phyloP scores from a whole-genome alignment of 2,797 vertebrate genomes.

The Malurus leucopterus region DNA sequence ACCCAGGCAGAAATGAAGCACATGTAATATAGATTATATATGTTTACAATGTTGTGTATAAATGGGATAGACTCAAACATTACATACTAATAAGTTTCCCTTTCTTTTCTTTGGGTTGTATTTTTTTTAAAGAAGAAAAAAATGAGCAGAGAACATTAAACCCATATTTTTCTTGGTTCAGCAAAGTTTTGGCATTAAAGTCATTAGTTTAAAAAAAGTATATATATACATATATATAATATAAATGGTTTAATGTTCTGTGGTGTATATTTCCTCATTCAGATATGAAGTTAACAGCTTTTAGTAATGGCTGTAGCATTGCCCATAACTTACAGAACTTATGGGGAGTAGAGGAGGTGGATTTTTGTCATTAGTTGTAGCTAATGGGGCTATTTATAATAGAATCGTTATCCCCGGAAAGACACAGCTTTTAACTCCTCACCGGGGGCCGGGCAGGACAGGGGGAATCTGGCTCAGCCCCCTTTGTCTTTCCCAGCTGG shows the following conservation, averaged over 20 bases:
- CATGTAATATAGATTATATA: conserved; percentile 99
- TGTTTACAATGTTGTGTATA: conserved; percentile 99
- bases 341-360: conserved; percentile 67
- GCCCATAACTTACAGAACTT: conserved; percentile 69
- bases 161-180: conserved; percentile 88
- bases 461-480: background rate
- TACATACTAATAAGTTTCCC: conserved; percentile 80
- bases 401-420: conserved; percentile 50
- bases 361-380: conserved; percentile 73
- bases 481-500: background rate
- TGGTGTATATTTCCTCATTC: conserved; percentile 90
- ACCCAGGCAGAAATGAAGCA: conserved; percentile 88
- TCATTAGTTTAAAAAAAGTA: conserved; percentile 73
- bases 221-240: conserved; percentile 75
- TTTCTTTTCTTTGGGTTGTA: conserved; percentile 67
- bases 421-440: conserved; percentile 51
- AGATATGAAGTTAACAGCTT: conserved; percentile 77
- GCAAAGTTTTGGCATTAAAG: conserved; percentile 73
- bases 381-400: conserved; percentile 73
- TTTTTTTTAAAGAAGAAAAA: conserved; percentile 68
- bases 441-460: background rate
- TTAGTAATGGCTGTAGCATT: conserved; percentile 69
- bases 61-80: conserved; percentile 90
- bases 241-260: conserved; percentile 90
- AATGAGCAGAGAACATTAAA: conserved; percentile 77